phyloP scores from a whole-genome alignment of 2,113 vertebrate species.

The Tychaedon coryphoeus region DNA sequence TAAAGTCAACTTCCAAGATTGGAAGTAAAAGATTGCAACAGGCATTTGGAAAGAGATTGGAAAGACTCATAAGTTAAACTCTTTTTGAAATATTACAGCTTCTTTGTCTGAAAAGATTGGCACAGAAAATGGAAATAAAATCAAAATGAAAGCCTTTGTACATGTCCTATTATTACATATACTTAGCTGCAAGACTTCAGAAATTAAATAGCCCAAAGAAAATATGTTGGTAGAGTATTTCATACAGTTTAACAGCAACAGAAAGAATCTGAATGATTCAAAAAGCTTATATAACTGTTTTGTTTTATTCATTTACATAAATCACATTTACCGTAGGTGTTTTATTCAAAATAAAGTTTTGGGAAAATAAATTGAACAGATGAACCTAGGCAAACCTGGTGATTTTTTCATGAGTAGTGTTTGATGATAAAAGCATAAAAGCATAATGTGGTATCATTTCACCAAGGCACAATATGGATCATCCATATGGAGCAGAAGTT shows the following conservation, averaged over 20 bases:
- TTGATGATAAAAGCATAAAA: conserved; percentile 84
- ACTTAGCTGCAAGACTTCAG: conserved; percentile 60
- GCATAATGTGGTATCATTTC: conserved; percentile 79
- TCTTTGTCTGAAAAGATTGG: conserved; percentile 61
- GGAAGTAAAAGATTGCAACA: conserved; percentile 16
- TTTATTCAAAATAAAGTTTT: conserved; percentile 84
- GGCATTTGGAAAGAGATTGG: conserved; percentile 35
- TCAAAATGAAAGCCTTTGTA: conserved; percentile 61
- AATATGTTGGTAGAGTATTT: conserved; percentile 50
- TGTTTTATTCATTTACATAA: conserved; percentile 81
- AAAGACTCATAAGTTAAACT: conserved; percentile 58
- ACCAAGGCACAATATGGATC: conserved; percentile 81
- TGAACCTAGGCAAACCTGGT: conserved; percentile 81
- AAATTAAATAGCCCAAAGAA: conserved; percentile 68
- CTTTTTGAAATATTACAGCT: conserved; percentile 63
- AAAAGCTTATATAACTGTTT: conserved; percentile 76
- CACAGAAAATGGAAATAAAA: conserved; percentile 60
- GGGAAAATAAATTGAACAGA: conserved; percentile 81
- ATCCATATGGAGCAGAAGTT: conserved; percentile 82
- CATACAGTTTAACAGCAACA: conserved; percentile 52
- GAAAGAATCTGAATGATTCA: conserved; percentile 71
- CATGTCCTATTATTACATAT: conserved; percentile 67
- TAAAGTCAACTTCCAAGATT: background rate
- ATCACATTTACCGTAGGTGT: conserved; percentile 81
- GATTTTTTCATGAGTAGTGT: conserved; percentile 80